Base-by-base conservation (phyloP, 2,113 vertebrate species). In the Tinamus guttatus region DNA sequence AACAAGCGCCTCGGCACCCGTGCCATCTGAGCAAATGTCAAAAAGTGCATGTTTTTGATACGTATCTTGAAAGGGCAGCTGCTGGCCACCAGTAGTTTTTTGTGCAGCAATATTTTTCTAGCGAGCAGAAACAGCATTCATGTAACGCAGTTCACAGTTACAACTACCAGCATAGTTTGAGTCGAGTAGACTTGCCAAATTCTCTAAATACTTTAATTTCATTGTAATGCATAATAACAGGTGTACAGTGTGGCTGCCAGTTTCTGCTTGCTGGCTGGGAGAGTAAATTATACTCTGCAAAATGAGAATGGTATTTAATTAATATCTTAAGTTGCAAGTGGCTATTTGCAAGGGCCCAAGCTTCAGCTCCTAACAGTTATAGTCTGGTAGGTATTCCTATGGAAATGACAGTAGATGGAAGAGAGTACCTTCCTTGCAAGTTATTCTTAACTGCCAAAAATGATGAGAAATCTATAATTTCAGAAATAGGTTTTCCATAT, bases 161-260 rank as follows among this genome's bases (percentile, higher is more conserved):
- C 81, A 97, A 95, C 95, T 96, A 91, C 71, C 71, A 76, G 59
- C 58, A 28, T 25, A 92, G 90, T 94, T 98, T 93, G 89, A 95
- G 95, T 97, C 91, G 95, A 34, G 5, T 11, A 43, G 65, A 89
- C 85, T n/a, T 97, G 95, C 97, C 96, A 98, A 97, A 98, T 98
- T 98, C 97, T 94, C 96, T 17, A 94, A 98, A 98, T 98, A 97
- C 94, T 98, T 99, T 80, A 81, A 97, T 96, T 97, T 97, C 65
- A 91, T 96, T 97, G 97, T 97, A 98, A 98, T 98, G 96, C 97
- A 86, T 90, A 98, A 97, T 97, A 98, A 94, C 97, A 97, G 95
- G 96, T 98, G 96, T 97, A 97, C 17, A 76, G 73, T 64, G 69
- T 51, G 47, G 51, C 77, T 97, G 94, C 97, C 96, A 98, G 82